Conservation (phyloP, 2,113 vertebrate genomes). For the Pangasianodon hypophthalmus region DNA sequence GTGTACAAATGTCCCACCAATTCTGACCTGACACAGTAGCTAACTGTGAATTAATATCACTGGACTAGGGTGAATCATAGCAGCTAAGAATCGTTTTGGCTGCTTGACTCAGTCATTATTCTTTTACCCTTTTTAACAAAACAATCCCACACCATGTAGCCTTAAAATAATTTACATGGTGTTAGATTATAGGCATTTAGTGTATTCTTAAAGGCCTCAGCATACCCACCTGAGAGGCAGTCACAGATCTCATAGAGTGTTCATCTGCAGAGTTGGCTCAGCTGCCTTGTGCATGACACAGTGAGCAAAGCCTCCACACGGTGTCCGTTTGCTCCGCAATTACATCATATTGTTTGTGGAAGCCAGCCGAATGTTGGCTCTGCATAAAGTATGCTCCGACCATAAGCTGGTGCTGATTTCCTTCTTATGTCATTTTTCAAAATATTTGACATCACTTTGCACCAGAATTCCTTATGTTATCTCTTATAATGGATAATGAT, state of each 20-base stretch:
- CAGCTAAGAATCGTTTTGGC: neutral
- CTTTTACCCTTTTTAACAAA: neutral
- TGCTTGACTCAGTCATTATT: no score
- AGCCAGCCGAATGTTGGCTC: neutral
- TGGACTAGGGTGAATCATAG: neutral
- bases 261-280: neutral
- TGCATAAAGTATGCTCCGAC: neutral
- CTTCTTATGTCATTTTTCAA: neutral
- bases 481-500: neutral
- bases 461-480: neutral
- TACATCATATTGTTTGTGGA: neutral
- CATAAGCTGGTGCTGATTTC: neutral
- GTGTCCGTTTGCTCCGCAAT: neutral
- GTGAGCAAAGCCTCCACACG: neutral
- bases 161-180: neutral
- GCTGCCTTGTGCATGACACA: neutral
- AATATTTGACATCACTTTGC: neutral
- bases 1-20: neutral
- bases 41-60: neutral
- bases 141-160: neutral
- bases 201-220: neutral
- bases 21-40: neutral
- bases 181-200: neutral
- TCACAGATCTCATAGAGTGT: neutral
- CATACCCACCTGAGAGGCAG: neutral